Evolutionary conservation across 2,888 invertebrate species (phyloP).

Genomic region (Mantis religiosa): DNA sequence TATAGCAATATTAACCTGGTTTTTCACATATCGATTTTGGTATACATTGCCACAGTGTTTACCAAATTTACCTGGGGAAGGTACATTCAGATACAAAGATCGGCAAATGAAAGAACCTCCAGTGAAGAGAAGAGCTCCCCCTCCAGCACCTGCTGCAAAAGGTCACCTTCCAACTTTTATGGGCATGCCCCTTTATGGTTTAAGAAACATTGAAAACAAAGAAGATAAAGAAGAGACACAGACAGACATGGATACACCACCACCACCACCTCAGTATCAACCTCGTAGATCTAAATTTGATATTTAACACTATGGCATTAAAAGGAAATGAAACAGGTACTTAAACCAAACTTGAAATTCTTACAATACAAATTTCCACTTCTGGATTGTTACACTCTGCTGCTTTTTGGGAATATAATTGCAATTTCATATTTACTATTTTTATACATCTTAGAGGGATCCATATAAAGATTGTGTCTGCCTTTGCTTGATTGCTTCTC

Average conservation of each 20-base stretch:
- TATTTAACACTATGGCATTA: not conserved
- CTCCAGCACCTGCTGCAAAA: constrained; percentile 34
- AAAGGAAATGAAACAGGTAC: not conserved
- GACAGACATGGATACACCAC: not conserved
- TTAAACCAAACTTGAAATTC: not conserved
- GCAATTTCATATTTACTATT: not conserved
- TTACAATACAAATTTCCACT: not conserved
- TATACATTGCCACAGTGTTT: constrained; percentile 59
- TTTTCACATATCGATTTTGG: constrained; percentile 80
- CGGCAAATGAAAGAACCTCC: constrained; percentile 38
- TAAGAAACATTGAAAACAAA: constrained; percentile 34
- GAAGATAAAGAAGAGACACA: constrained; percentile 28
- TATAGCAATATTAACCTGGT: constrained; percentile 87
- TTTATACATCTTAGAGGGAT: too few species aligned
- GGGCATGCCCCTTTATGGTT: constrained; percentile 70
- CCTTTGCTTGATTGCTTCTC: too few species aligned
- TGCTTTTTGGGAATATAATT: not conserved
- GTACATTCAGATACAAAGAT: constrained; percentile 72
- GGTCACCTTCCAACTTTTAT: constrained; percentile 65
- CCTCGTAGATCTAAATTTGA: not conserved
- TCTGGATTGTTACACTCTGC: not conserved
- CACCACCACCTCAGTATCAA: not conserved
- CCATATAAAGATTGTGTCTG: too few species aligned
- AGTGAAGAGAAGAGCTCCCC: constrained; percentile 35
- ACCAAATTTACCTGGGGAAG: constrained; percentile 72